phyloP scores from a whole-genome alignment of 2,113 vertebrate genomes.

The Hyperopisus bebe region DNA sequence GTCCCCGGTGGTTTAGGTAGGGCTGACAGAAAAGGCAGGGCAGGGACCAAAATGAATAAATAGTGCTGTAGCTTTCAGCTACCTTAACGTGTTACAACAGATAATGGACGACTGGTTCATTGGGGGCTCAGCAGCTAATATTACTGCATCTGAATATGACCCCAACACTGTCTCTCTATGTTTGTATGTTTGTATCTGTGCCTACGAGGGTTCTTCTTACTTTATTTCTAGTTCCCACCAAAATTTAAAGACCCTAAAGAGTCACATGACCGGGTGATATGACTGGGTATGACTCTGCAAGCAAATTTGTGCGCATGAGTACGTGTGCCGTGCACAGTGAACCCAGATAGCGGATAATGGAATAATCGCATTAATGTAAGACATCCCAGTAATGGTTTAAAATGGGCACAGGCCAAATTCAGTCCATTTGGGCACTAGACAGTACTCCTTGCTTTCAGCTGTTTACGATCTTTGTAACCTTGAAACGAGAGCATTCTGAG shows the following conservation, averaged over 20 bases:
- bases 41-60: not conserved
- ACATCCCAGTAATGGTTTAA: not conserved
- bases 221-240: not conserved
- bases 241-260: not conserved
- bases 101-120: not conserved
- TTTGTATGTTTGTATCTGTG: not conserved
- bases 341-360: not conserved
- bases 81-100: not conserved
- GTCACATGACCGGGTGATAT: not conserved
- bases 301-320: not conserved
- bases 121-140: not conserved
- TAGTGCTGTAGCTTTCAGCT: not conserved
- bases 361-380: not conserved
- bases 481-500: not conserved
- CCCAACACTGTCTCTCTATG: not conserved
- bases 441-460: not conserved
- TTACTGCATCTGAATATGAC: not conserved
- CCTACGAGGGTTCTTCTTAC: not conserved
- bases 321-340: not conserved
- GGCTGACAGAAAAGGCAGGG: constrained; percentile 58
- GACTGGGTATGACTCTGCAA: not conserved
- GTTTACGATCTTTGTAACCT: not conserved
- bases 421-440: not conserved
- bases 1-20: constrained; percentile 93
- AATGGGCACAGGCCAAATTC: not conserved